Evolutionary conservation across 1,140 invertebrate genomes (phyloP).

Genomic region (Drosophila novamexicana): DNA sequence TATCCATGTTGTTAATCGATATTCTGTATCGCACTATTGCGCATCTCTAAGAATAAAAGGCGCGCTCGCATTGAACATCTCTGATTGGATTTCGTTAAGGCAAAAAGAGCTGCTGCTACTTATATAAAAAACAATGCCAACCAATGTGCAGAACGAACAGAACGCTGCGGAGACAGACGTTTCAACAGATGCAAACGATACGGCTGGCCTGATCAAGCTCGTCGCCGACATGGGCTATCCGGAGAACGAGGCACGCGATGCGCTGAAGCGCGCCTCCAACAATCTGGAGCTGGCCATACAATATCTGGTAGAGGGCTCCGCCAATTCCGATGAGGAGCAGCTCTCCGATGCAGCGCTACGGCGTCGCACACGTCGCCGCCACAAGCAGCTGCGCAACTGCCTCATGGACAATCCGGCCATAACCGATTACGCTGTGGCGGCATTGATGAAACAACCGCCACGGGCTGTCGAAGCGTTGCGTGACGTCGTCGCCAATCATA

Average conservation of each 20-base stretch:
- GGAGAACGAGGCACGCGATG: slow-evolving; percentile 46
- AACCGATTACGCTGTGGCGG: slow-evolving; percentile 31
- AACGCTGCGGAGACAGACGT: neutral
- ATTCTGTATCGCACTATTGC: neutral
- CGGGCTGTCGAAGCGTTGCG: neutral
- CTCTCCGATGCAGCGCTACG: slow-evolving; percentile 3
- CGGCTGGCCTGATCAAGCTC: slow-evolving; percentile 31
- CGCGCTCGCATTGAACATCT: neutral
- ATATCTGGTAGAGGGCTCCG: slow-evolving; percentile 52
- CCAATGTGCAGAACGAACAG: neutral
- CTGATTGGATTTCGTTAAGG: neutral
- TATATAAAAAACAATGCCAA: slow-evolving; percentile 9
- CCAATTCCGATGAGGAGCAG: slow-evolving; percentile 10
- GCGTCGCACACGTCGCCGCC: slow-evolving; percentile 24
- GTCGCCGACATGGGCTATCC: slow-evolving; percentile 67
- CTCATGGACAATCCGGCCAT: slow-evolving; percentile 53
- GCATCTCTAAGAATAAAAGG: neutral
- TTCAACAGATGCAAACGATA: slow-evolving; percentile 27
- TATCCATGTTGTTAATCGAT: neutral
- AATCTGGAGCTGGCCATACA: slow-evolving; percentile 68
- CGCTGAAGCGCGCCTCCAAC: slow-evolving; percentile 50
- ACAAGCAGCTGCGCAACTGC: slow-evolving; percentile 25
- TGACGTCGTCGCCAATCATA: slow-evolving; percentile 30
- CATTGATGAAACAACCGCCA: slow-evolving; percentile 31
- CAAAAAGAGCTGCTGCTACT: neutral